Evolutionary conservation across 2,797 vertebrate species (phyloP), one percentile per base, ranked within the genome.

Genomic region (Merluccius polli): DNA sequence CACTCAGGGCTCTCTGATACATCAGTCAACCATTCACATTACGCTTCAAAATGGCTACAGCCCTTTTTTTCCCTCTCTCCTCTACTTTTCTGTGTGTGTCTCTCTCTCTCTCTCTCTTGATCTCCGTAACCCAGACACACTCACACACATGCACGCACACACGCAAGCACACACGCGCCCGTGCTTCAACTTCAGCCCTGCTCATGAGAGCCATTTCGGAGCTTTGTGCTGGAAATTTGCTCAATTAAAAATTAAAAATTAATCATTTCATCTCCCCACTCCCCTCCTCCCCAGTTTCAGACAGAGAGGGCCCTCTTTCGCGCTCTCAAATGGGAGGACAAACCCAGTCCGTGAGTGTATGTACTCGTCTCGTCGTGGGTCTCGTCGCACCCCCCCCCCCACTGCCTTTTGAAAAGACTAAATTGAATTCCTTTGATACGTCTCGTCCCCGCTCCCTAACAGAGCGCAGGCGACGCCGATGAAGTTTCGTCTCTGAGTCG

Each of bases 371-470:
- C 73, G 82, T 89, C 84, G 82, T n/a, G n/a, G 72, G 81, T 82
- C 86, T 90, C 85, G 83, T 85, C 71, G 3, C 30, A 24, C 77
- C 78, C 87, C 83, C 38, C 13, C 80, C 70, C 29, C 75, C 73
- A n/a, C n/a, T n/a, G n/a, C 73, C 76, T 83, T 85, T 90, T 92
- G 83, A 89, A 87, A 87, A 81, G 79, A 80, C 87, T 87, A 86
- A 89, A 92, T 87, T 87, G 75, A 90, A 90, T 90, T 87, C 81
- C 86, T 92, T 91, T 91, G 87, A 90, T 89, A 83, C 69, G 15
- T 79, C 77, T 15, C 27, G 30, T n/a, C 81, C 74, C 81, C 52
- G 71, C 76, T 80, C 86, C 68, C 77, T 78, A n/a, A 82, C 77
- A 68, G 78, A 76, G 82, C 75, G 80, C 90, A 83, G 81, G 15